Evolutionary conservation across 2,113 vertebrate genomes (phyloP), one percentile per base, ranked within the genome.

Genomic region (Mugil cephalus): DNA sequence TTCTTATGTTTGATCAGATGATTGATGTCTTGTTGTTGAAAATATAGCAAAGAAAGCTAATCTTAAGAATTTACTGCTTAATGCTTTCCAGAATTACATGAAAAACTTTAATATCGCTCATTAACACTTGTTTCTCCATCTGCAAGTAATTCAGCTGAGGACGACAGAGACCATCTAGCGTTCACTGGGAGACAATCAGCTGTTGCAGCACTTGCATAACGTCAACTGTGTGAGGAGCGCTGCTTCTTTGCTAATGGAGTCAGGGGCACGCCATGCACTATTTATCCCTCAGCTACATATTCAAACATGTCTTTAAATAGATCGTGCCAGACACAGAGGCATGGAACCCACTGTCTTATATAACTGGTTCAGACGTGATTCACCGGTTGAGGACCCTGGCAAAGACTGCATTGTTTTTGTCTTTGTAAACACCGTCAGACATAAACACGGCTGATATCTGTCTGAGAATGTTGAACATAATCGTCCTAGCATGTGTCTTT

Each of bases 271-370:
- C 59, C 78, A 74, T 79, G 66, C 59, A 79, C 71, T 63, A 70
- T 75, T 84, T 77, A 76, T 88, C 67, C 70, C 50, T 80, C 56
- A 53, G 81, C 79, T 35, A 67, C 24, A 56, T 50, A 61, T 63
- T 74, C 69, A 69, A 89, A 74, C 52, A 30, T 14, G 1, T 48
- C 86, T 82, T 80, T 82, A 86, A 89, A 87, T 79, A 89, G 79
- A 76, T 2, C 18, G 72, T 30, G 52, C 63, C 68, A 83, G 70
- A 87, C 76, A 65, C 64, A 50, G 45, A 24, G 69, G 43, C 50
- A 65, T 56, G 43, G 51, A 79, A 47, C 48, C 21, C 54, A 47
- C 47, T 56, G 62, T 73, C 82, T 83, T 83, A 85, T 70, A 79
- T 72, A 85, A 87, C 58, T 36, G 68, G 43, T 82, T 76, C 61